phyloP scores from a whole-genome alignment of 2,797 vertebrate genomes.

The Lithobates pipiens region DNA sequence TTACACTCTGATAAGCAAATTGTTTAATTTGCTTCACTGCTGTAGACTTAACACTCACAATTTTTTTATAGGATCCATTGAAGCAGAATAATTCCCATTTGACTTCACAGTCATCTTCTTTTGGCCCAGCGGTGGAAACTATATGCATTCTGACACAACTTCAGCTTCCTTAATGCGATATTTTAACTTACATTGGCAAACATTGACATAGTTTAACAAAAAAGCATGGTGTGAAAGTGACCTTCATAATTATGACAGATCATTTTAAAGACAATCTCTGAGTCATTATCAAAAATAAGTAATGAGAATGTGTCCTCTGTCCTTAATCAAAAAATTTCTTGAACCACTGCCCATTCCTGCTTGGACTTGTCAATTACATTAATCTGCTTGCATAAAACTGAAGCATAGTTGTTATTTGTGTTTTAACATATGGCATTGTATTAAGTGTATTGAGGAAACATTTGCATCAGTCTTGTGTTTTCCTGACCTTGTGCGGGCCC shows the following conservation, averaged over 20 bases:
- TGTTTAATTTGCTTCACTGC: constrained; percentile 56
- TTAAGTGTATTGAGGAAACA: background rate
- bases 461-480: constrained; percentile 21
- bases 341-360: constrained; percentile 3
- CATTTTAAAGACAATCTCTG: constrained; percentile 4
- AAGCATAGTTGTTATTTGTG: constrained; percentile 3
- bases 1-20: constrained; percentile 54
- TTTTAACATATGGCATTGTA: constrained; percentile 25
- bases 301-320: background rate
- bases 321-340: background rate
- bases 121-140: constrained; percentile 56
- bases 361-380: constrained; percentile 17
- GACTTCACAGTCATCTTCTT: constrained; percentile 52
- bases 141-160: constrained; percentile 41
- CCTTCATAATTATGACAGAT: constrained; percentile 36
- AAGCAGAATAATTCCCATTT: constrained; percentile 66
- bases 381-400: constrained; percentile 40
- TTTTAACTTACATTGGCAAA: constrained; percentile 10
- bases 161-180: constrained; percentile 12
- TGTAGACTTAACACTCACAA: constrained; percentile 43
- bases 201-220: background rate
- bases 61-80: constrained; percentile 56
- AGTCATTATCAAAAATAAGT: background rate
- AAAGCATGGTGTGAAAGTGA: background rate
- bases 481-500: background rate